Conservation (phyloP, 2,797 vertebrate genomes). For the Melanogrammus aeglefinus region DNA sequence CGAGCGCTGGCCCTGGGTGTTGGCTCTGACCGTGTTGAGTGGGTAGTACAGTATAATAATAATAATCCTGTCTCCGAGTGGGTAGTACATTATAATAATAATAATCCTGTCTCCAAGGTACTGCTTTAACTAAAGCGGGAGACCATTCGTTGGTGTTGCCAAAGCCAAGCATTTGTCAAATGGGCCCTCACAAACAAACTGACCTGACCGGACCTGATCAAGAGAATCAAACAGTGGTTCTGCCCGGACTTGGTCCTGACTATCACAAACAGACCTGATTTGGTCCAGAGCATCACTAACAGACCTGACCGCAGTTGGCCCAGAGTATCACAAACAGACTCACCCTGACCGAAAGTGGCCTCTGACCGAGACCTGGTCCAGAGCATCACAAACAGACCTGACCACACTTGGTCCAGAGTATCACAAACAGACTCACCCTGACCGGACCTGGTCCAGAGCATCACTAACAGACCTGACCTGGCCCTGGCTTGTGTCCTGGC, state of each 20-base stretch:
- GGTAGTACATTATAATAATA: too few species aligned
- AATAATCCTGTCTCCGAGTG: neutral
- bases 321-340: too few species aligned
- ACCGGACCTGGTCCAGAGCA: neutral
- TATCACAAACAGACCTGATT: too few species aligned
- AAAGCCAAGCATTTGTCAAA: neutral
- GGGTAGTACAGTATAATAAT: too few species aligned
- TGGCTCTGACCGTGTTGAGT: neutral
- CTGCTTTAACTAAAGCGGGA: neutral
- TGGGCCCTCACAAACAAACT: neutral
- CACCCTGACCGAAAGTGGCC: too few species aligned
- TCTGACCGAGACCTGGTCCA: too few species aligned
- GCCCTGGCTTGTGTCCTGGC: slow-evolving; percentile 5
- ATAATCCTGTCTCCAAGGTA: neutral
- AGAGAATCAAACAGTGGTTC: neutral
- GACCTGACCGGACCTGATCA: neutral
- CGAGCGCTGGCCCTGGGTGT: too few species aligned
- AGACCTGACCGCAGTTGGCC: neutral
- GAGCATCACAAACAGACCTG: neutral
- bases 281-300: neutral
- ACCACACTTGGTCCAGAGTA: neutral
- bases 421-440: too few species aligned
- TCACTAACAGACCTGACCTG: neutral
- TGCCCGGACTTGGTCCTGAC: neutral
- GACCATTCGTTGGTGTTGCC: neutral